Evolutionary conservation across 2,113 vertebrate genomes (phyloP).

Genomic region (Haemorhous mexicanus): DNA sequence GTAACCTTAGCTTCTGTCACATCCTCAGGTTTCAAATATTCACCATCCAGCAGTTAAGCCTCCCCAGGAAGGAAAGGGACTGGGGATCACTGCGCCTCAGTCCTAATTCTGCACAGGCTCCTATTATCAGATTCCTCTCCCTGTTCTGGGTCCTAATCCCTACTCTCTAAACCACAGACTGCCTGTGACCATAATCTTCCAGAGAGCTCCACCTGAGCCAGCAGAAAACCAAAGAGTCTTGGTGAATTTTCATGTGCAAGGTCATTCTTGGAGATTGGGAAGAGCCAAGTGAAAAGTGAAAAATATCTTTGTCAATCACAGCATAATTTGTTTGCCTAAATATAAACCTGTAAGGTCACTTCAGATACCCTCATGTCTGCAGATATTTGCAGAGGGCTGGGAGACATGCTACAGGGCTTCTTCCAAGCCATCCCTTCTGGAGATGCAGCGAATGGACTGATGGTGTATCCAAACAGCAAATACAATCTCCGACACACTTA

Average conservation of each 20-base stretch:
- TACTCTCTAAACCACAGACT: neutral
- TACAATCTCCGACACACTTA: neutral
- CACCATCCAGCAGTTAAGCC: neutral
- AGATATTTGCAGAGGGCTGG: neutral
- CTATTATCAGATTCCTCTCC: neutral
- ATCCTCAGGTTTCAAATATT: neutral
- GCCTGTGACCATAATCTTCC: neutral
- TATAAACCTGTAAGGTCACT: neutral
- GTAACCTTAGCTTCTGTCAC: neutral
- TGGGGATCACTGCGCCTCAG: fast-evolving
- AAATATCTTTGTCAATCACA: neutral
- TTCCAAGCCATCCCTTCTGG: neutral
- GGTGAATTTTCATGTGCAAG: neutral
- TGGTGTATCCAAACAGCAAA: neutral
- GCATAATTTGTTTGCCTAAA: neutral
- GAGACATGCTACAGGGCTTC: neutral
- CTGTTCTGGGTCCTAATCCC: neutral
- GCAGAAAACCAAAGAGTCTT: neutral
- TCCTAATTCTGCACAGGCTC: neutral
- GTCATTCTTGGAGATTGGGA: neutral
- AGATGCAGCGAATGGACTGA: neutral
- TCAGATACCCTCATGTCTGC: neutral
- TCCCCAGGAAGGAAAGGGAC: neutral
- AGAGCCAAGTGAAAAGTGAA: neutral
- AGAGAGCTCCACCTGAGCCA: neutral